Evolutionary conservation across 2,113 vertebrate species (phyloP).

Genomic region (Ardeotis arabs): DNA sequence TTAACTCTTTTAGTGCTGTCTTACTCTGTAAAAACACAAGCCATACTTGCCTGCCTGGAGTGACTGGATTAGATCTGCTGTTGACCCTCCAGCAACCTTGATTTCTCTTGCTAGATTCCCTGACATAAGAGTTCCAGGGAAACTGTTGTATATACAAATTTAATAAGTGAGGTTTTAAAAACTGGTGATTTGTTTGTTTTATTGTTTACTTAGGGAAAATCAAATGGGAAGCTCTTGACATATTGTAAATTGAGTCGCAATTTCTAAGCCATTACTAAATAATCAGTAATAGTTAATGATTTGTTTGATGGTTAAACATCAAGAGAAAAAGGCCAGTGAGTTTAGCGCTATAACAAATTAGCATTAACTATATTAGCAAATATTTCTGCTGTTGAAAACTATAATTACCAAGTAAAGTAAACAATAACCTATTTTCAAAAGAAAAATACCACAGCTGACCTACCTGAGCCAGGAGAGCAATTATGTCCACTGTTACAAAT

Average conservation of each 20-base stretch:
- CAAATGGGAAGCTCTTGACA: neutral
- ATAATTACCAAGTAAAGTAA: neutral
- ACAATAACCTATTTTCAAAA: neutral
- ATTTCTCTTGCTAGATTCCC: neutral
- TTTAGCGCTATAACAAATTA: neutral
- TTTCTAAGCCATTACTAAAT: constrained; percentile 12
- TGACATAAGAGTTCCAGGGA: neutral
- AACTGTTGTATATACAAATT: neutral
- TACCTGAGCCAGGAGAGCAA: neutral
- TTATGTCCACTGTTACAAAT: neutral
- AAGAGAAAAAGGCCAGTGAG: neutral
- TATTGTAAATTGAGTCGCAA: neutral
- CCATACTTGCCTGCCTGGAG: neutral
- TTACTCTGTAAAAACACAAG: neutral
- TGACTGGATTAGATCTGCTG: neutral
- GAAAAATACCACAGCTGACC: neutral
- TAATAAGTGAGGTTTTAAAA: neutral
- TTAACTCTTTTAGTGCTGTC: neutral
- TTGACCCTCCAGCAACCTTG: neutral
- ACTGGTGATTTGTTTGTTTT: neutral
- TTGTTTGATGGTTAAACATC: constrained; percentile 10
- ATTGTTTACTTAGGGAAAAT: neutral
- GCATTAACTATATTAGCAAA: neutral
- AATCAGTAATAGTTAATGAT: constrained; percentile 19
- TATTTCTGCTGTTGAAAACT: neutral